Percentiles rank a stretch among this genome's conserved stretches.
Evolutionary conservation across 2,888 invertebrate species (phyloP).

Genomic region (Scaptomyza tumidula): DNA sequence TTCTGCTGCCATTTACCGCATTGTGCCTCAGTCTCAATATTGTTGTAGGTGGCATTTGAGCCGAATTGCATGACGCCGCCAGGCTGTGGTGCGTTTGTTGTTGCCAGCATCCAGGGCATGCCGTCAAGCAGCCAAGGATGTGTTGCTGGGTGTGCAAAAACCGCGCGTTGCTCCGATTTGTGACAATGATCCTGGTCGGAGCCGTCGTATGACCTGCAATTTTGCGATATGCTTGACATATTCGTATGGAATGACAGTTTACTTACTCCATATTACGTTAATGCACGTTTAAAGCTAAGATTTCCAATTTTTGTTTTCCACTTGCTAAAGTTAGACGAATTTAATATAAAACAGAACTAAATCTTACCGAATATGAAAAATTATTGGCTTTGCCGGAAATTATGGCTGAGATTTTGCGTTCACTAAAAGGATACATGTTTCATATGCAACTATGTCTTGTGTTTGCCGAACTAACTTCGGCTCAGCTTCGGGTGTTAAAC

Average conservation of each 20-base stretch:
- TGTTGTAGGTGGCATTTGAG: conserved; percentile 46
- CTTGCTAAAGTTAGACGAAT: too few relatives aligned
- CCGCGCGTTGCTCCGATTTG: conserved; percentile 49
- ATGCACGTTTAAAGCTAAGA: conserved; percentile 2
- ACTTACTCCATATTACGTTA: conserved; percentile 55
- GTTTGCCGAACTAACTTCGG: too few relatives aligned
- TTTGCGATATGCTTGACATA: too few relatives aligned
- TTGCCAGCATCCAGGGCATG: conserved; percentile 85
- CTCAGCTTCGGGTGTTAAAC: too few relatives aligned
- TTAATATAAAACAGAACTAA: too few relatives aligned
- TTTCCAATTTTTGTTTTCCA: conserved; percentile 4
- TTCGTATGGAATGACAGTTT: too few relatives aligned
- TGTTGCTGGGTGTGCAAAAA: conserved; percentile 48
- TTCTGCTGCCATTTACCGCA: conserved; percentile 75
- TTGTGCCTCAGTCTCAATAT: conserved; percentile 48
- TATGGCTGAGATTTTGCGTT: too few relatives aligned
- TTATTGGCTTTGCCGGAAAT: too few relatives aligned
- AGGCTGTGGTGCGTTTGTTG: conserved; percentile 83
- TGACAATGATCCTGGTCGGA: conserved; percentile 44
- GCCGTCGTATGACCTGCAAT: conserved; percentile 54
- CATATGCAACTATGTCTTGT: too few relatives aligned
- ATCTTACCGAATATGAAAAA: too few relatives aligned
- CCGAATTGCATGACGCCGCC: conserved; percentile 80
- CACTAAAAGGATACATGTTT: too few relatives aligned
- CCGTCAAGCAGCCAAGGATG: conserved; percentile 84